Evolutionary conservation across 1,140 invertebrate genomes (phyloP).

Genomic region (Drosophila parvula): DNA sequence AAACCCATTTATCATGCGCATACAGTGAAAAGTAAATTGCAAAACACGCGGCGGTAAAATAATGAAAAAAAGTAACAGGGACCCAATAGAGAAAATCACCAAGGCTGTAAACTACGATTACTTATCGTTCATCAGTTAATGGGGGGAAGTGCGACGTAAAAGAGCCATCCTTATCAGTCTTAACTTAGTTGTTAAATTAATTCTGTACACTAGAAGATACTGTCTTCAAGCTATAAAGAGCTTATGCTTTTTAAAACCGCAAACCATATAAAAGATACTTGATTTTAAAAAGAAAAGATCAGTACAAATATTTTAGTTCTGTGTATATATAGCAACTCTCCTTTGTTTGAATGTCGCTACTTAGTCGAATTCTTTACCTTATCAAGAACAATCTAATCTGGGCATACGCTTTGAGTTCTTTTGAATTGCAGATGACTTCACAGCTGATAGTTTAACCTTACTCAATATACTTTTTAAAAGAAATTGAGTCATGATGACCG

Average conservation of each 20-base stretch:
- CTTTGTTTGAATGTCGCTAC: neutral
- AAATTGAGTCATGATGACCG: slow-evolving; percentile 4
- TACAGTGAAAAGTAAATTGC: slow-evolving; percentile 50
- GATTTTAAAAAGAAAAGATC: neutral
- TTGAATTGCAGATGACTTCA: slow-evolving; percentile 28
- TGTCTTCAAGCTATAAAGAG: slow-evolving; percentile 30
- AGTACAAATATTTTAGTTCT: neutral
- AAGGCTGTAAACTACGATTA: slow-evolving; percentile 18
- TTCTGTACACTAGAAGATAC: neutral
- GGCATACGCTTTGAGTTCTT: neutral
- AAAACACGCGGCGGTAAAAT: slow-evolving; percentile 56
- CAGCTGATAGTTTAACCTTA: slow-evolving; percentile 22
- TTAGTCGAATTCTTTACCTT: neutral
- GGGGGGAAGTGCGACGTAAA: slow-evolving; percentile 8
- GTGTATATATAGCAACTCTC: neutral
- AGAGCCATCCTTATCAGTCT: slow-evolving; percentile 36
- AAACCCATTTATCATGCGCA: slow-evolving; percentile 65
- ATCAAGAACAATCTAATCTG: slow-evolving; percentile 31
- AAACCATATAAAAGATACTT: neutral
- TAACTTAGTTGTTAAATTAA: slow-evolving; percentile 26
- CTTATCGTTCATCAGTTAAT: slow-evolving; percentile 36
- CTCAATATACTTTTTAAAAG: slow-evolving; percentile 4
- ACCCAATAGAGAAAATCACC: slow-evolving; percentile 19
- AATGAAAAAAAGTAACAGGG: slow-evolving; percentile 32
- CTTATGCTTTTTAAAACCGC: slow-evolving; percentile 21